Percentiles rank a stretch among this genome's conserved stretches.
Conservation (phyloP, 2,888 invertebrate genomes). For the Apamea epomidion region DNA sequence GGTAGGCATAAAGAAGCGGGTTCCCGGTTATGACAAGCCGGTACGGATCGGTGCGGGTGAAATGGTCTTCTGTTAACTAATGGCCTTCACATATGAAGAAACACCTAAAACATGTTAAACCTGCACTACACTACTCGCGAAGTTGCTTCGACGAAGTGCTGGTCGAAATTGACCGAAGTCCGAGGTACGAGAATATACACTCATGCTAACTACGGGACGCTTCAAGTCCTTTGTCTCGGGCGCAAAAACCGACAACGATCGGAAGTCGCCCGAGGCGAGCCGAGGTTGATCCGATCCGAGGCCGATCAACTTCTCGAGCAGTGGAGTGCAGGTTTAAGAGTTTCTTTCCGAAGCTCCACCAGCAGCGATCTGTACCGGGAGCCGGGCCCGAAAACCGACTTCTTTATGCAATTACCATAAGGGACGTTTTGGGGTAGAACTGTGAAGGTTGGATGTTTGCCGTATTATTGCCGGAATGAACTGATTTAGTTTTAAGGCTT, state of each 20-base stretch:
- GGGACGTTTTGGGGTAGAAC: neutral
- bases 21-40: neutral
- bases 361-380: neutral
- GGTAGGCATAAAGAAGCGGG: neutral
- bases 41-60: neutral
- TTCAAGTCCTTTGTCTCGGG: no score
- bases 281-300: no score
- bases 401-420: neutral
- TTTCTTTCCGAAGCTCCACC: neutral
- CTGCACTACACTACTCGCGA: no score
- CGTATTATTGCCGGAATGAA: constrained; percentile 51
- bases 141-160: no score
- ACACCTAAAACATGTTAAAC: neutral
- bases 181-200: no score
- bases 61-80: neutral
- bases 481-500: neutral
- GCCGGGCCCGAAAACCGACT: neutral
- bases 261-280: no score
- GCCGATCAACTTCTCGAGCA: no score
- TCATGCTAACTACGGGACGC: no score
- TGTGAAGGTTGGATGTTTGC: neutral
- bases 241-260: no score
- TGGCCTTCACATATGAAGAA: neutral
- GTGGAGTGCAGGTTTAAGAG: neutral
- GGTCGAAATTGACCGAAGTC: no score